These are phyloP conservation scores for Drosophila orena DNA, from an alignment of 1,140 invertebrate species.

Conservation along the genomic window DNA sequence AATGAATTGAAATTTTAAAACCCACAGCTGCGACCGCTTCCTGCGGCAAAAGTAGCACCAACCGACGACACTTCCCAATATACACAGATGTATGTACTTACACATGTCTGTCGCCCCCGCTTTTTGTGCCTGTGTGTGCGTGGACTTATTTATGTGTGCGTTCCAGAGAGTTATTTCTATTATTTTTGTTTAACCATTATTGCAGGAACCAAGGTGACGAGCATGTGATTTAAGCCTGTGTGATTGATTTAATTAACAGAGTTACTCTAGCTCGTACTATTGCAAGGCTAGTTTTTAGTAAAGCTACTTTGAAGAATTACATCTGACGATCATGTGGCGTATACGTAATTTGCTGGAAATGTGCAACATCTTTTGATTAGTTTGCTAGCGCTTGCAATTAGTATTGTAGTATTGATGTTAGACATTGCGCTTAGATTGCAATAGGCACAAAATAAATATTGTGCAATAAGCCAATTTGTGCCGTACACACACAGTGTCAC, in stretches of 20 bases:
- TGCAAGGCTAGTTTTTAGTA: too few species aligned
- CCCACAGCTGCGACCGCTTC: slow-evolving; percentile 82
- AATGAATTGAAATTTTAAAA: slow-evolving; percentile 83
- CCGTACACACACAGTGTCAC: too few species aligned
- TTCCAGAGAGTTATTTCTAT: slow-evolving; percentile 33
- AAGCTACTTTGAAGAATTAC: background rate
- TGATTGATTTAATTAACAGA: too few species aligned
- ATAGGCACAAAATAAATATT: too few species aligned
- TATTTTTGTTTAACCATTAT: slow-evolving; percentile 27
- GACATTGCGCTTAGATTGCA: too few species aligned
- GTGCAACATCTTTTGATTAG: too few species aligned
- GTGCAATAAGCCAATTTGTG: too few species aligned
- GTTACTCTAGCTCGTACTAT: too few species aligned
- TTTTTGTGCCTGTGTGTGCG: background rate
- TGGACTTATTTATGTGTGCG: slow-evolving; percentile 36
- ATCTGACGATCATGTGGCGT: background rate
- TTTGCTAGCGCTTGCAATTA: too few species aligned
- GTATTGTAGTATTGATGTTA: too few species aligned
- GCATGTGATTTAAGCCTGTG: too few species aligned
- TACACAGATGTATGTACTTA: slow-evolving; percentile 46
- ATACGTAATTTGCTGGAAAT: background rate
- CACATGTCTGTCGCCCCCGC: slow-evolving; percentile 33
- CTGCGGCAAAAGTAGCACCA: slow-evolving; percentile 77
- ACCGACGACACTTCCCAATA: slow-evolving; percentile 61
- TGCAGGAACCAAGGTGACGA: background rate